Conservation (phyloP, 2,797 vertebrate genomes). For the Galaxias olidus region DNA sequence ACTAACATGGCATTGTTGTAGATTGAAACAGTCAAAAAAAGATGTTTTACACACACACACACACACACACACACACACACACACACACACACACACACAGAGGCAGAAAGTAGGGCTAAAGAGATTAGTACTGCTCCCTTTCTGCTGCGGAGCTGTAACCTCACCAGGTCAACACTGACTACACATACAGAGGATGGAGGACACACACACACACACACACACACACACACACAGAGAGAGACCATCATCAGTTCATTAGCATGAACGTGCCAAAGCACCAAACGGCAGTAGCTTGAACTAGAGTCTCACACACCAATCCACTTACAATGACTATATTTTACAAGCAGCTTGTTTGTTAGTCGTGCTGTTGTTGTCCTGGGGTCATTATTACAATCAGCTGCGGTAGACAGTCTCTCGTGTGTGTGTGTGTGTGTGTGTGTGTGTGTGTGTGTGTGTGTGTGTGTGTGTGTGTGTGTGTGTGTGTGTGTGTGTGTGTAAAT, state of each 20-base stretch:
- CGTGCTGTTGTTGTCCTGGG: no score
- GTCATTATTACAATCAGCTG: no score
- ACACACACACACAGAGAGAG: no score
- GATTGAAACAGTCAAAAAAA: no score
- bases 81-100: constrained; percentile 1
- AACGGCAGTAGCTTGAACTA: no score
- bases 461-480: not conserved
- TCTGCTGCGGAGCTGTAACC: not conserved
- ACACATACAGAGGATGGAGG: not conserved
- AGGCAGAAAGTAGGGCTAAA: constrained; percentile 7
- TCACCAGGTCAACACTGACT: not conserved
- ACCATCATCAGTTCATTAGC: no score
- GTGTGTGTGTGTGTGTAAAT: not conserved
- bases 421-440: not conserved
- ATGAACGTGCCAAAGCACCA: no score
- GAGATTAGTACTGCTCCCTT: constrained; percentile 24
- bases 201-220: not conserved
- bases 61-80: not conserved
- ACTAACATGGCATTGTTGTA: no score
- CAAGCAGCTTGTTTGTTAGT: no score
- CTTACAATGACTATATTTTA: no score
- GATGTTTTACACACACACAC: not conserved
- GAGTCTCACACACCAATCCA: no score
- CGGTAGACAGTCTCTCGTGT: not conserved
- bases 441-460: not conserved